Evolutionary conservation across 1,140 invertebrate genomes (phyloP).

Genomic region (Olivierus martensii): DNA sequence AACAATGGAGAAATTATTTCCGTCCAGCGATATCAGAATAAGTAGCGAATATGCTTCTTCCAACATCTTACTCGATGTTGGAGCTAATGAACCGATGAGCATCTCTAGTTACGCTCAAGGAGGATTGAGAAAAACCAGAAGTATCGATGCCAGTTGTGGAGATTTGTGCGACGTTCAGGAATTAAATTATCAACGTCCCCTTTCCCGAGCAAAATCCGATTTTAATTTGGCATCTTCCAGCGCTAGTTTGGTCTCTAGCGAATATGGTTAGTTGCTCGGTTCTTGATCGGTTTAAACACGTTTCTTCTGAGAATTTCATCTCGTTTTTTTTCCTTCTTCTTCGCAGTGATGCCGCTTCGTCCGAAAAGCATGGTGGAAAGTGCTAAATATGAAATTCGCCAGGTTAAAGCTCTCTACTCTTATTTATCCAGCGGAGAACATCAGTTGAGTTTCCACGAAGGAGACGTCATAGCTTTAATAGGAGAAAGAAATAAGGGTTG

Average conservation of each 20-base stretch:
- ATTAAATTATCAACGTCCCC: slow-evolving; percentile 26
- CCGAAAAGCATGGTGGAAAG: slow-evolving; percentile 53
- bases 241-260: slow-evolving; percentile 13
- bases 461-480: slow-evolving; percentile 71
- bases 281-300: too few relatives aligned
- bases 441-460: slow-evolving; percentile 80
- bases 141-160: slow-evolving; percentile 71
- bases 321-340: background rate
- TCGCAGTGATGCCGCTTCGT: slow-evolving; percentile 27
- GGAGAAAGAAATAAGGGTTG: slow-evolving; percentile 85
- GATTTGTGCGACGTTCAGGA: slow-evolving; percentile 50
- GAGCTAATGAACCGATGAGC: slow-evolving; percentile 26
- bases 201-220: slow-evolving; percentile 60
- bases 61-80: slow-evolving; percentile 6
- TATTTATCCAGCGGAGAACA: slow-evolving; percentile 82
- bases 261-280: slow-evolving; percentile 10
- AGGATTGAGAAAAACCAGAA: slow-evolving; percentile 63
- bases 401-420: slow-evolving; percentile 71
- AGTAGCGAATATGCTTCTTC: slow-evolving; percentile 12
- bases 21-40: slow-evolving; percentile 36
- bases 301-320: too few relatives aligned
- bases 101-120: slow-evolving; percentile 26
- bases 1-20: slow-evolving; percentile 61
- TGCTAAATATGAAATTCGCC: slow-evolving; percentile 22
- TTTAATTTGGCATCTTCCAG: slow-evolving; percentile 57